phyloP scores from a whole-genome alignment of 2,888 invertebrate species.

The Psylliodes chrysocephalus region DNA sequence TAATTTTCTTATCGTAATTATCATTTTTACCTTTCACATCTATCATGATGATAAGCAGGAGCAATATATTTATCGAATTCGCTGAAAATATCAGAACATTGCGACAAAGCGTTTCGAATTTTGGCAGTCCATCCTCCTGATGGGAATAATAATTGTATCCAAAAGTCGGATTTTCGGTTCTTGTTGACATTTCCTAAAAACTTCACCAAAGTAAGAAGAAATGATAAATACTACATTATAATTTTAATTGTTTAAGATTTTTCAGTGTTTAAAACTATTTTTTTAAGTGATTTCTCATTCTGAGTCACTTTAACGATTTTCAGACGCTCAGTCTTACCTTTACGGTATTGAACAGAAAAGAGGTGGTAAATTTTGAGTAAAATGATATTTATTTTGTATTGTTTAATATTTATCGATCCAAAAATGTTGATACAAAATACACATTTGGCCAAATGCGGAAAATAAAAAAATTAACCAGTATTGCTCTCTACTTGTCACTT shows the following conservation, averaged over 20 bases:
- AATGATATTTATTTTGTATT: no score
- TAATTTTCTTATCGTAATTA: no score
- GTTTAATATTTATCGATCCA: no score
- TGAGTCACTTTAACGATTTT: not conserved
- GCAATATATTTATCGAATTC: constrained; percentile 96
- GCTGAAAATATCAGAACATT: constrained; percentile 94
- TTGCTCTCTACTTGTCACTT: no score
- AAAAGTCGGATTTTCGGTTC: constrained; percentile 70
- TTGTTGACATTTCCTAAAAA: constrained; percentile 56
- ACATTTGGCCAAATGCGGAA: no score
- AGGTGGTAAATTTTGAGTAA: no score
- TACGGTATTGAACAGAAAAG: no score
- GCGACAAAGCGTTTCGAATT: constrained; percentile 82
- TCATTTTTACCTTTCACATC: constrained; percentile 95
- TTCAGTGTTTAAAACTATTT: not conserved
- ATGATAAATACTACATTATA: no score
- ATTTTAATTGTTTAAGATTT: not conserved
- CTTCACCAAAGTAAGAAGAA: not conserved
- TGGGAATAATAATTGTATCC: constrained; percentile 88
- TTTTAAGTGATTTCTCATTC: not conserved
- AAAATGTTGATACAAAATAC: no score
- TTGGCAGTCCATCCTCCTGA: constrained; percentile 81
- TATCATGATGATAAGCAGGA: constrained; percentile 96
- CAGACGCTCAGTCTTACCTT: no score
- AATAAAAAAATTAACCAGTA: no score